Percentiles rank a stretch among this genome's conserved stretches.
These are phyloP conservation scores for Phoenicopterus ruber DNA, from an alignment of 2,113 vertebrate genomes.

Conservation along the genomic window DNA sequence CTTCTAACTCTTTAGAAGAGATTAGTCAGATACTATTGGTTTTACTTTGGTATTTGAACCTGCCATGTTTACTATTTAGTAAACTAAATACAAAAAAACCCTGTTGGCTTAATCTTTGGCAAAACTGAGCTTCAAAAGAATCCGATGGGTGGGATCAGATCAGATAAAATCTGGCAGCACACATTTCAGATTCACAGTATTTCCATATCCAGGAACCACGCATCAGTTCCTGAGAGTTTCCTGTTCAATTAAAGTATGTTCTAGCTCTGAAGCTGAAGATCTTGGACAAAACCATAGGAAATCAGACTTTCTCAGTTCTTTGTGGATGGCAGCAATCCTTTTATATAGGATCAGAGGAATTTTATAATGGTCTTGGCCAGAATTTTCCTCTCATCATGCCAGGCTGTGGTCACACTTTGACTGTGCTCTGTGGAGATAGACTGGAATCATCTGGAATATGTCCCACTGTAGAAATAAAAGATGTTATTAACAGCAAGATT, in stretches of 20 bases:
- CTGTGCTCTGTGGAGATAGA: background rate
- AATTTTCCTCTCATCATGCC: background rate
- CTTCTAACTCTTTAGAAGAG: background rate
- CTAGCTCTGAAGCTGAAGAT: background rate
- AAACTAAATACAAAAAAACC: background rate
- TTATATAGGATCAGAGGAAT: background rate
- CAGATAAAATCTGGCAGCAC: background rate
- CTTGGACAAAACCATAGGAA: background rate
- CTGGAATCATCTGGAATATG: background rate
- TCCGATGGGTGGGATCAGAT: background rate
- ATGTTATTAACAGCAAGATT: background rate
- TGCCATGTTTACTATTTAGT: background rate
- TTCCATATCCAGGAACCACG: background rate
- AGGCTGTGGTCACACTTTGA: background rate
- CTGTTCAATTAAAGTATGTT: background rate
- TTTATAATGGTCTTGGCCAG: background rate
- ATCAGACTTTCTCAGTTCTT: background rate
- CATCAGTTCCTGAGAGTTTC: background rate
- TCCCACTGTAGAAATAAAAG: slow-evolving; percentile 26
- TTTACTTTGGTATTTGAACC: background rate
- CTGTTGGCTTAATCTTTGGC: background rate
- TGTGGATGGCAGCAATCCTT: background rate
- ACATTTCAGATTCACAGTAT: background rate
- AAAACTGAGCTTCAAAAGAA: background rate
- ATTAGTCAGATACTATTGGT: background rate